Conservation (phyloP, 2,888 invertebrate genomes). For the Congeria kusceri region DNA sequence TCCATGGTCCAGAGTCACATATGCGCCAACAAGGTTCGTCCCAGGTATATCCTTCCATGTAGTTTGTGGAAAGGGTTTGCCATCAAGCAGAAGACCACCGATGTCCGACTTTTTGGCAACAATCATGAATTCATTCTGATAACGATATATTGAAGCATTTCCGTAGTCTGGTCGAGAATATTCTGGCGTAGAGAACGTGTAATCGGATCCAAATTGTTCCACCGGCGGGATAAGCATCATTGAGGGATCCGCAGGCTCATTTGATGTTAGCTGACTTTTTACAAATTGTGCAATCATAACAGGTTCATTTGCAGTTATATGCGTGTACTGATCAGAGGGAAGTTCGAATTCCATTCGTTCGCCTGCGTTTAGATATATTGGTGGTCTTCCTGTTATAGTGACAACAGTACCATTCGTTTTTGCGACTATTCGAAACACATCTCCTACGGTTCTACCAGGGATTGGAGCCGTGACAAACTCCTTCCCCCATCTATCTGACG, state of each 20-base stretch:
- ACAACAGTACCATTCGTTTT: constrained; percentile 63
- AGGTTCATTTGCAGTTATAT: constrained; percentile 58
- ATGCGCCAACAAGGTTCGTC: constrained; percentile 58
- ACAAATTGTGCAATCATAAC: constrained; percentile 66
- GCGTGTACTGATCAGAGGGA: constrained; percentile 50
- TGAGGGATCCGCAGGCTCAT: constrained; percentile 73
- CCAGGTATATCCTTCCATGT: constrained; percentile 64
- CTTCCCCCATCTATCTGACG: constrained; percentile 77
- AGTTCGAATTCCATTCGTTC: constrained; percentile 46
- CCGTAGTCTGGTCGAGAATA: constrained; percentile 64
- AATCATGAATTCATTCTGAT: constrained; percentile 65
- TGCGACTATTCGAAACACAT: constrained; percentile 71
- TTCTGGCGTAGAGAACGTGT: constrained; percentile 72
- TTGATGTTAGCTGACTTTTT: constrained; percentile 65
- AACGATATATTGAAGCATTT: constrained; percentile 36
- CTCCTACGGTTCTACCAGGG: constrained; percentile 74
- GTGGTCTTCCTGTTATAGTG: constrained; percentile 44
- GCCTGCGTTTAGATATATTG: constrained; percentile 54
- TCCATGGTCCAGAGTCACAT: constrained; percentile 61
- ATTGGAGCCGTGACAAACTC: constrained; percentile 76
- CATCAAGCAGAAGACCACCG: constrained; percentile 63
- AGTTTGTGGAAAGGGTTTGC: constrained; percentile 62
- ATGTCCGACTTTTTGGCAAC: constrained; percentile 60
- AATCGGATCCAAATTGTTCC: constrained; percentile 71
- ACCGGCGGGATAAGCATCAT: constrained; percentile 76